Conservation (phyloP, 2,888 invertebrate genomes). For the Willowsia nigromaculata region DNA sequence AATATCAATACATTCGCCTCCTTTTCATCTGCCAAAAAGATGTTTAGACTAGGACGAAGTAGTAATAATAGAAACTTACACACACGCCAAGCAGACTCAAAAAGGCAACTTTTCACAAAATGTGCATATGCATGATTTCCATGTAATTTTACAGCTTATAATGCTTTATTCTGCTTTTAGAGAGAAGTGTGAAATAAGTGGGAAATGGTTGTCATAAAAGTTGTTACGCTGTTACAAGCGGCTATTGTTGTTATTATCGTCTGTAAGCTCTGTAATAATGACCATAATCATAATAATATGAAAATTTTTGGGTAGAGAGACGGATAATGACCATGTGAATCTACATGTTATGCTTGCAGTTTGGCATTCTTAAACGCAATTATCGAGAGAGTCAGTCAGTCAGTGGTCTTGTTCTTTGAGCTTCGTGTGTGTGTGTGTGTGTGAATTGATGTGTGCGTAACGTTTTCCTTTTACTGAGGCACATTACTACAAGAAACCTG, state of each 20-base stretch:
- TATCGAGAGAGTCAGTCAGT: conserved; percentile 16
- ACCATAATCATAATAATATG: neutral
- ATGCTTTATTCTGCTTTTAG: neutral
- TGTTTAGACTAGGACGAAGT: neutral
- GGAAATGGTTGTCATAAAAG: conserved; percentile 28
- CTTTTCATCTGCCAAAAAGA: neutral
- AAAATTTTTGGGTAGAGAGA: conserved; percentile 11
- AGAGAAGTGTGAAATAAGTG: conserved; percentile 28
- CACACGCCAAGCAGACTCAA: neutral
- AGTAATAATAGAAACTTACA: neutral
- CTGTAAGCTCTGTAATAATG: conserved; percentile 26
- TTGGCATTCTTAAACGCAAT: neutral
- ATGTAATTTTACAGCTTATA: neutral
- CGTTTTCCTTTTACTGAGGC: neutral
- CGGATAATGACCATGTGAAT: neutral
- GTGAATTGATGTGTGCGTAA: neutral
- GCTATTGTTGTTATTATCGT: conserved; percentile 22
- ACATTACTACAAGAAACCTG: no score
- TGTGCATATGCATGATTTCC: neutral
- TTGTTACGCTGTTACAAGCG: conserved; percentile 3
- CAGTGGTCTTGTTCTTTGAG: neutral
- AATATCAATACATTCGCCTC: neutral
- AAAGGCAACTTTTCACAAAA: neutral
- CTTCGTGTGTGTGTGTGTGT: neutral
- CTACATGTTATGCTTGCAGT: neutral